Evolutionary conservation across 2,797 vertebrate genomes (phyloP).

Genomic region (Rhabdomys pumilio): DNA sequence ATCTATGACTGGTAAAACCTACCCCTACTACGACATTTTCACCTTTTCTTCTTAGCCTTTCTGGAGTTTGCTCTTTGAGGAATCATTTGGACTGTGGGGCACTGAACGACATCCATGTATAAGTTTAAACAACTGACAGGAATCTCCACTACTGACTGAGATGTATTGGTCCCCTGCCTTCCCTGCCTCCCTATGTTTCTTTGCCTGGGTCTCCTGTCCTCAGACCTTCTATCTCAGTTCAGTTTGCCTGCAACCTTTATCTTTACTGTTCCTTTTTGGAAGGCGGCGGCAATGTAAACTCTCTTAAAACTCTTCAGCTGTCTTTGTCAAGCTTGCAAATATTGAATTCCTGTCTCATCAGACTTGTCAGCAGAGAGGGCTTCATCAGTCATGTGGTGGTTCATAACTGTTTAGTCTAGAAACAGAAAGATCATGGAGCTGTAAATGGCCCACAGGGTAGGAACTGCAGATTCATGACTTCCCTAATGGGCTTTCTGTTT

Average conservation of each 20-base stretch:
- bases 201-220: neutral
- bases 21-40: neutral
- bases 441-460: neutral
- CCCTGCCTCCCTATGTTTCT: neutral
- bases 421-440: neutral
- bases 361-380: neutral
- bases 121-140: too few relatives aligned
- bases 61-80: neutral
- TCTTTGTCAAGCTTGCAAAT: neutral
- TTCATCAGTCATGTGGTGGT: neutral
- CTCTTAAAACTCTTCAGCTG: neutral
- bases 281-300: neutral
- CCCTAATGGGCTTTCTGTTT: too few relatives aligned
- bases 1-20: neutral
- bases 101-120: neutral
- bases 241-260: neutral
- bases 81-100: neutral
- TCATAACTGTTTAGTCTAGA: neutral
- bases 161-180: neutral
- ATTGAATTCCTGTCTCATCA: neutral
- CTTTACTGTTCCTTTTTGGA: neutral
- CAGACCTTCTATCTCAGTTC: neutral
- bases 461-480: rapidly evolving
- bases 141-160: rapidly evolving
- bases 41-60: neutral